phyloP scores from a whole-genome alignment of 2,113 vertebrate species.

The Mirounga angustirostris region DNA sequence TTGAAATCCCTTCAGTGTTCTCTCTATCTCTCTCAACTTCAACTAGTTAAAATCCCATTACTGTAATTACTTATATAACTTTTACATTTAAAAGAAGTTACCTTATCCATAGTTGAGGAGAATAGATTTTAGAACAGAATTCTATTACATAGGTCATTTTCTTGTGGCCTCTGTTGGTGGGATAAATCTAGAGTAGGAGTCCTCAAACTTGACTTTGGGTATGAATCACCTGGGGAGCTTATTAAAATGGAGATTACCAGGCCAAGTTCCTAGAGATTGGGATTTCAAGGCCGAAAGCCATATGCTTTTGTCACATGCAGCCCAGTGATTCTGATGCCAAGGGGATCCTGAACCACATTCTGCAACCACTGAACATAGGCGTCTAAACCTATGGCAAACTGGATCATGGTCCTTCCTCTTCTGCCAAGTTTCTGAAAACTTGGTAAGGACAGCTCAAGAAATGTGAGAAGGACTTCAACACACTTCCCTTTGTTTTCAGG shows the following conservation, averaged over 20 bases:
- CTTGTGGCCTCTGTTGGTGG: neutral
- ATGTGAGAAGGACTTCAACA: neutral
- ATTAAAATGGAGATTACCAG: neutral
- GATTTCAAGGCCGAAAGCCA: neutral
- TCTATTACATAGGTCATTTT: slow-evolving; percentile 14
- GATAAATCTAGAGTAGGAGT: neutral
- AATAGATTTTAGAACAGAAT: neutral
- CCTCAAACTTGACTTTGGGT: neutral
- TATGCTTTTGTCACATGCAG: neutral
- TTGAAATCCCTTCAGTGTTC: slow-evolving; percentile 32
- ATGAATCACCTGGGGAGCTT: neutral
- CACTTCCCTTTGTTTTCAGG: neutral
- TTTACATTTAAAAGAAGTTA: slow-evolving; percentile 53
- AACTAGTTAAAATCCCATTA: neutral
- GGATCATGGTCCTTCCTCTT: neutral
- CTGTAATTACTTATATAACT: neutral
- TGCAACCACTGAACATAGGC: neutral
- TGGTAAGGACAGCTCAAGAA: neutral
- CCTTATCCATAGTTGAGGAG: neutral
- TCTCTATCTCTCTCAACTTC: neutral
- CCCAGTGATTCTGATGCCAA: neutral
- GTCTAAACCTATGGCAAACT: neutral
- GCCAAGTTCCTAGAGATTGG: neutral
- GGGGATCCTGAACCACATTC: neutral
- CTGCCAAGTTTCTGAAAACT: neutral